Evolutionary conservation across 2,797 vertebrate species (phyloP).

Genomic region (Masticophis lateralis): DNA sequence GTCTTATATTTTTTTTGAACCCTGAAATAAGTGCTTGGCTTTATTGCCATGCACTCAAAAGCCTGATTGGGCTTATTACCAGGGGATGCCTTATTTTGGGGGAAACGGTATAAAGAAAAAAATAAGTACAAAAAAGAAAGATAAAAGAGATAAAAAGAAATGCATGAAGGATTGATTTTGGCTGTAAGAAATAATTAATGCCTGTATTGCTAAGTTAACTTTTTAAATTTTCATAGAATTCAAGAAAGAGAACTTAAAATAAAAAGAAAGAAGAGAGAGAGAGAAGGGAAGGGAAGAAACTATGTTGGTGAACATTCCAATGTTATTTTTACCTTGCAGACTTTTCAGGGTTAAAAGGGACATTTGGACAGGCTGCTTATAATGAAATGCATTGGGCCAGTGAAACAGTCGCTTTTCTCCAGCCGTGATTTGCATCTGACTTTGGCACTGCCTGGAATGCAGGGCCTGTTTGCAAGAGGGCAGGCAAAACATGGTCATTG

Average conservation of each 20-base stretch:
- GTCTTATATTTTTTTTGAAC: too few relatives aligned
- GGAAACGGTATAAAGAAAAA: neutral
- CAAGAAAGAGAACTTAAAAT: too few relatives aligned
- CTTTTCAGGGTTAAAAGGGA: neutral
- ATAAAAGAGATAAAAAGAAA: neutral
- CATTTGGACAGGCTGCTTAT: neutral
- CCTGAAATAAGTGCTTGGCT: too few relatives aligned
- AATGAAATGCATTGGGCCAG: neutral
- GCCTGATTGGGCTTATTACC: too few relatives aligned
- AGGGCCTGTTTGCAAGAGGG: neutral
- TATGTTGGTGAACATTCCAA: neutral
- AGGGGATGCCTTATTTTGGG: too few relatives aligned
- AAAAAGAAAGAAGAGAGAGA: neutral
- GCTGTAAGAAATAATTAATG: neutral
- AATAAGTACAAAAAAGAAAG: neutral
- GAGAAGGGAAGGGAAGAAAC: neutral
- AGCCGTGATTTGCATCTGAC: neutral
- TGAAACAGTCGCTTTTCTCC: neutral
- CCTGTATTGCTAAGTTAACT: neutral
- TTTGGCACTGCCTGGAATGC: neutral
- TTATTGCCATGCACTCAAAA: too few relatives aligned
- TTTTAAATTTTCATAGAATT: neutral
- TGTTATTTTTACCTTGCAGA: neutral
- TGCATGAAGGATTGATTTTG: neutral
- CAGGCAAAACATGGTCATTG: neutral